These are phyloP conservation scores for Drosophila picticornis DNA, from an alignment of 2,888 invertebrate species.

Conservation along the genomic window DNA sequence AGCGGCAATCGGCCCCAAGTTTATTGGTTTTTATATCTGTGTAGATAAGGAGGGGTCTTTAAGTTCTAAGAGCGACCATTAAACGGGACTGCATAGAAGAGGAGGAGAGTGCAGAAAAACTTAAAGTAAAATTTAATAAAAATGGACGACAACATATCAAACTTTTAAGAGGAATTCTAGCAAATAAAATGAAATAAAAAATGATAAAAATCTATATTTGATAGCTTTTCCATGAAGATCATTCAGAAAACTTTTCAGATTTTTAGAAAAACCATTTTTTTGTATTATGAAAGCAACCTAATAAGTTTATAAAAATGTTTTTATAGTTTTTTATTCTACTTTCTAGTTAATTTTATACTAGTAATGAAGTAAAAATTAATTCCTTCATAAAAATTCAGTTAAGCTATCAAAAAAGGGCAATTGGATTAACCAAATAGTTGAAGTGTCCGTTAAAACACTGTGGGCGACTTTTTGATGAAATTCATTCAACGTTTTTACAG, in stretches of 20 bases:
- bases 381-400: slow-evolving; percentile 7
- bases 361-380: slow-evolving; percentile 9
- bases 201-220: neutral
- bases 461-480: slow-evolving; percentile 38
- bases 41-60: neutral
- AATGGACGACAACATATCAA: neutral
- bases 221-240: neutral
- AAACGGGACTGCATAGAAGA: neutral
- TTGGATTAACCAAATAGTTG: slow-evolving; percentile 34
- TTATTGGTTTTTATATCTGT: slow-evolving; percentile 47
- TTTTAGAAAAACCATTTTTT: neutral
- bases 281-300: neutral
- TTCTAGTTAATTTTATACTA: neutral
- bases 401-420: slow-evolving; percentile 9
- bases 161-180: neutral
- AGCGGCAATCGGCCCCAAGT: slow-evolving; percentile 35
- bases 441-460: slow-evolving; percentile 18
- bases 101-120: neutral
- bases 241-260: neutral
- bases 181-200: neutral
- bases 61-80: neutral
- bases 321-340: neutral
- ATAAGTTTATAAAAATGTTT: neutral
- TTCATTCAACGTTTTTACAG: slow-evolving; percentile 45
- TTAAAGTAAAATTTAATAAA: slow-evolving; percentile 4